Base-by-base conservation (phyloP, 2,797 vertebrate species). In the Amblyopsis hoosieri region DNA sequence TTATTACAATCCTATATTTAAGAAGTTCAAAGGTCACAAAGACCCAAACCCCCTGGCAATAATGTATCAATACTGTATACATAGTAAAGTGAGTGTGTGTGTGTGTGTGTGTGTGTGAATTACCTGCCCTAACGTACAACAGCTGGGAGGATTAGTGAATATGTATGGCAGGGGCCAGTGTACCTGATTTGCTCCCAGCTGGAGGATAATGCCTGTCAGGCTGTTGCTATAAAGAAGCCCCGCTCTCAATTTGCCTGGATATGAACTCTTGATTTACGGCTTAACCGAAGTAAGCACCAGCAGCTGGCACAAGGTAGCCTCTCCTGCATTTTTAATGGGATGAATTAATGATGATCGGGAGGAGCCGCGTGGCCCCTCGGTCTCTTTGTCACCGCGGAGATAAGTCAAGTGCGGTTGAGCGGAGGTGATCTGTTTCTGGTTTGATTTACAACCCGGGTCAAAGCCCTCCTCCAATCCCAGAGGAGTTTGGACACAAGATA, bases 321-420 rank as follows among this genome's bases (percentile, higher is more conserved):
- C 92, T 93, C 92, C 94, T 95, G 93, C 93, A 95, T 95, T 93
- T 95, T 95, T 96, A 94, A 96, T 94, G 85, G 87, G 90, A 94
- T 94, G 91, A 94, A 95, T 95, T 95, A 95, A 96, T 95, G 92
- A 94, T 95, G 91, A 90, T 85, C 90, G 57, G 78, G 76, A 80
- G 82, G 90, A 89, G 85, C 90, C 88, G 76, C 82, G 90, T 85
- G 85, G 87, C 75, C 92, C 87, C 80, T 66, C 83, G 54, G 71
- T 63, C 74, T 56, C 58, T 37, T 66, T 62, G 66, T 76, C 47
- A 48, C 62, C 66, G 33, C 75, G 17, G 63, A 33, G 75, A 74
- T 71, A 84, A 85, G 77, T 80, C 76, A 75, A 81, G 78, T 52
- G 75, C 12, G n/a, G 11, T 48, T 12, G n/a, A 48, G 12, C n/a